Conservation (phyloP, 2,888 invertebrate genomes). For the Carpatolechia fugitivella region DNA sequence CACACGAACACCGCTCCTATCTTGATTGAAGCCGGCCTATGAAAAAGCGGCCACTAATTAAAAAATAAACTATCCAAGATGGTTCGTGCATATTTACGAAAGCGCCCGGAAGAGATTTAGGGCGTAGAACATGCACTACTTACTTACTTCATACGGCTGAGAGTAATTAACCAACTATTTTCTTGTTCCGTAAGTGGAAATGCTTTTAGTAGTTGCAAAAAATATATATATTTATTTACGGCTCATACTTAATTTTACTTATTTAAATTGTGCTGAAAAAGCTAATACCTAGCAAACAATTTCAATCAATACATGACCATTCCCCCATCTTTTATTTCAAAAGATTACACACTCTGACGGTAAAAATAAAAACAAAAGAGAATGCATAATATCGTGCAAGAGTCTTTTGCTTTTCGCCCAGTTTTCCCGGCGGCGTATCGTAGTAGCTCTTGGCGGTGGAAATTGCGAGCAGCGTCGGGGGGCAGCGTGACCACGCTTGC, state of each 20-base stretch:
- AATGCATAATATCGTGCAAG: not conserved
- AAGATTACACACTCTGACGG: too few species aligned
- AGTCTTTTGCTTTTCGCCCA: not conserved
- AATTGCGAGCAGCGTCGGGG: constrained; percentile 72
- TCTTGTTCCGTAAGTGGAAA: not conserved
- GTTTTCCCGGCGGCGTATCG: not conserved
- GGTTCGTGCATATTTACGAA: constrained; percentile 64
- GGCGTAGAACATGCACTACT: constrained; percentile 38
- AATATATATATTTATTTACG: not conserved
- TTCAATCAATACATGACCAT: too few species aligned
- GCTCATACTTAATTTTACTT: too few species aligned
- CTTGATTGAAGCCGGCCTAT: constrained; percentile 74
- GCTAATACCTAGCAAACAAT: too few species aligned
- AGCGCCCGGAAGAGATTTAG: constrained; percentile 59
- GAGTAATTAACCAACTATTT: constrained; percentile 3
- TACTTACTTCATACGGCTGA: constrained; percentile 25
- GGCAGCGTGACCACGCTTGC: constrained; percentile 77
- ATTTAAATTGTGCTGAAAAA: too few species aligned
- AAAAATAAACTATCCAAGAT: constrained; percentile 74
- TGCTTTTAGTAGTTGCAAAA: too few species aligned
- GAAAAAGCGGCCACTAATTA: constrained; percentile 75
- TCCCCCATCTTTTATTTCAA: too few species aligned
- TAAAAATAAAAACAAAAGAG: too few species aligned
- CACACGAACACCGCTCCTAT: constrained; percentile 69
- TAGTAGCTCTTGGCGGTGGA: constrained; percentile 50